These are phyloP conservation scores for Pheosia tremula DNA, from an alignment of 2,888 invertebrate genomes.

Conservation along the genomic window DNA sequence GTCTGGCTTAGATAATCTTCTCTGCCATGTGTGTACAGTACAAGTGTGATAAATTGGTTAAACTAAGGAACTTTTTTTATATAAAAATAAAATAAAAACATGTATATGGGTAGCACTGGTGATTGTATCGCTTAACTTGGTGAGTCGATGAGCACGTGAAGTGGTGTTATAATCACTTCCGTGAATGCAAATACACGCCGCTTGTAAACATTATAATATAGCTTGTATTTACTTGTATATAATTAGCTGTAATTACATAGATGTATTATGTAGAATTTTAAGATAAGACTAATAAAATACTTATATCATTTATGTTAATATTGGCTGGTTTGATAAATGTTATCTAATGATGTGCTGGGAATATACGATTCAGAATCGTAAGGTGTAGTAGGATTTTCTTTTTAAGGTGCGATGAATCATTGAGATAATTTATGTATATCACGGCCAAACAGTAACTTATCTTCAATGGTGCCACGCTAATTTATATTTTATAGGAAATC, in stretches of 20 bases:
- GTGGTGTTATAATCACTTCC: slow-evolving; percentile 81
- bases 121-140: slow-evolving; percentile 48
- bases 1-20: slow-evolving; percentile 52
- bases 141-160: slow-evolving; percentile 49
- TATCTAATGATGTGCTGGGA: slow-evolving; percentile 53
- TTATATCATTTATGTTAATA: slow-evolving; percentile 65
- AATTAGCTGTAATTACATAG: slow-evolving; percentile 49
- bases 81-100: slow-evolving; percentile 35
- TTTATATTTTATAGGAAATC: slow-evolving; percentile 74
- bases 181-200: slow-evolving; percentile 50
- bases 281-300: slow-evolving; percentile 59
- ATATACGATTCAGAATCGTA: slow-evolving; percentile 75
- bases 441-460: slow-evolving; percentile 58
- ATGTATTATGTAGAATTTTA: slow-evolving; percentile 49
- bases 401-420: slow-evolving; percentile 60
- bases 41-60: slow-evolving; percentile 69
- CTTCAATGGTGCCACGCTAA: slow-evolving; percentile 73
- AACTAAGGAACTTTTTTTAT: slow-evolving; percentile 34
- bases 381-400: slow-evolving; percentile 54
- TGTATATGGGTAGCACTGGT: slow-evolving; percentile 47
- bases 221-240: slow-evolving; percentile 70
- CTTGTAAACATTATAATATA: slow-evolving; percentile 60
- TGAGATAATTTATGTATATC: slow-evolving; percentile 56
- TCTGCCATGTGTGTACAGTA: slow-evolving; percentile 78
- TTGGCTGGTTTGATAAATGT: slow-evolving; percentile 53